Base-by-base conservation (phyloP, 2,888 invertebrate genomes). In the Ichneumoninae sp. region DNA sequence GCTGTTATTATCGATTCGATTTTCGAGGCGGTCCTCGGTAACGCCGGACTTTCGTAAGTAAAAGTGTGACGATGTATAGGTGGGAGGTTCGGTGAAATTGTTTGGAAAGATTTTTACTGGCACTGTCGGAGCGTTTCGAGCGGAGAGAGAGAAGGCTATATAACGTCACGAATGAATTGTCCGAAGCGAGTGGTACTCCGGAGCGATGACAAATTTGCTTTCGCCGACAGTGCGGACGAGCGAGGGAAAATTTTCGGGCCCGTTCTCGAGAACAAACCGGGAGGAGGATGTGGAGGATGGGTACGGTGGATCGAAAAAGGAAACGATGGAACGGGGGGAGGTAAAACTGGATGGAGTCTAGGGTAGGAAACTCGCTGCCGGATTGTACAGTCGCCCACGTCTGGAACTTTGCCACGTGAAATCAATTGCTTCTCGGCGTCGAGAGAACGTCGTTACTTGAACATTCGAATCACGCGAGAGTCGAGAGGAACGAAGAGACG, bases 131-230 rank as follows among this genome's bases (percentile, higher is more conserved):
- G 66, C 66, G 47, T 83, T 47, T 83, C 57, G 86, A 85, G 83
- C 83, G 33, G 13, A 13, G 44, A 44, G 44, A 44, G 44, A 44
- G 22, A 73, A 60, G 47, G 74, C 65, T 66, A 66, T 52, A 63
- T 79, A 85, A 47, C 60, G 82, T 70, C 71, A 76, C 47, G 68
- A 70, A 73, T 71, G 50, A 85, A 85, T 82, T 82, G 82, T 79
- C 79, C 82, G 81, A 79, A 71, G 71, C 50, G 44, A 54, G 26
- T 33, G 66, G 76, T 81, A 73, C 74, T 76, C 79, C 81, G 87
- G 85, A 74, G 86, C 86, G 87, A 88, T 90, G 89, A 90, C 88
- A 90, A 90, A 90, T 90, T 90, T 90, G 90, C 90, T 90, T 89
- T 89, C 84, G 87, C 77, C 83, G 76, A 83, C 75, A 76, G 84